A percentile compares a stretch with the other conserved stretches of the same genome.
Conservation (phyloP, 2,797 vertebrate species). For the Allobates femoralis region DNA sequence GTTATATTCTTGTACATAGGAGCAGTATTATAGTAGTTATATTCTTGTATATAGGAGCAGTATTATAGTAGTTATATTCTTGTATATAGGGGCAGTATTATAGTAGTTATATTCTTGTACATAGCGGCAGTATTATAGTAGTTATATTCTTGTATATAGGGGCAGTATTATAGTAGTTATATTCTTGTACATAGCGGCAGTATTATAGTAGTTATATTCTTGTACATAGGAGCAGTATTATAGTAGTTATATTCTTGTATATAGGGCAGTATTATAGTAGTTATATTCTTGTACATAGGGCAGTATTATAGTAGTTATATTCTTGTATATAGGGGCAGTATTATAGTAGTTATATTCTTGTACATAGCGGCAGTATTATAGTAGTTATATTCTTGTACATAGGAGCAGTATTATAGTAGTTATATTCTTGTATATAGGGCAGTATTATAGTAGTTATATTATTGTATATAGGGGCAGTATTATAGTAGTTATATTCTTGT, state of each 20-base stretch:
- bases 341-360: conserved; percentile 9
- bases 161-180: too few species aligned
- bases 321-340: not conserved
- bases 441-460: too few species aligned
- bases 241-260: not conserved
- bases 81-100: not conserved
- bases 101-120: conserved; percentile 4
- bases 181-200: too few species aligned
- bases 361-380: conserved; percentile 10
- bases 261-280: not conserved
- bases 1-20: conserved; percentile 6
- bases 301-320: conserved; percentile 9
- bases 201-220: conserved; percentile 2
- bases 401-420: not conserved
- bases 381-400: conserved; percentile 11
- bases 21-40: not conserved
- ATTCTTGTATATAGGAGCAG: not conserved
- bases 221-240: conserved; percentile 2
- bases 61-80: not conserved
- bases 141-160: too few species aligned
- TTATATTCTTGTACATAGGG: conserved; percentile 2
- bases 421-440: not conserved
- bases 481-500: conserved; percentile 3
- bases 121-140: too few species aligned
- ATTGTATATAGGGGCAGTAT: not conserved